Conservation (phyloP, 2,113 vertebrate genomes). For the Cephalopholis sonnerati region DNA sequence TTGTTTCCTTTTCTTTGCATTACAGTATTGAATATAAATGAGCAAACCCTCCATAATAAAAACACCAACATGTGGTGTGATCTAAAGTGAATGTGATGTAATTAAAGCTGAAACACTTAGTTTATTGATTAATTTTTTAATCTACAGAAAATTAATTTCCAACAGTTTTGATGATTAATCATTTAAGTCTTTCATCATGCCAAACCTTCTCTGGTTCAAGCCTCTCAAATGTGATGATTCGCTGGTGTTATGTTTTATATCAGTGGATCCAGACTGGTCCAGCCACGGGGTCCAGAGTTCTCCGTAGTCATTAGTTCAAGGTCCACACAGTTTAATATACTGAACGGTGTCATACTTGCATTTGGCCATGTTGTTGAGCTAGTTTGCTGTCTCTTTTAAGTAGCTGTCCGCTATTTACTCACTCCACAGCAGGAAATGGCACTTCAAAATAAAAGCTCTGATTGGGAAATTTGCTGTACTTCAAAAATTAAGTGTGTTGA, state of each 20-base stretch:
- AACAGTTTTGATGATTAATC: background rate
- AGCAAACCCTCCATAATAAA: background rate
- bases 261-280: background rate
- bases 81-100: constrained; percentile 2
- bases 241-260: background rate
- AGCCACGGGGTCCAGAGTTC: no score
- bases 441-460: no score
- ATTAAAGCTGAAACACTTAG: background rate
- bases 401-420: no score
- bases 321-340: no score
- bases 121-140: background rate
- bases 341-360: no score
- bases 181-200: background rate
- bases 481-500: no score
- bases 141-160: background rate
- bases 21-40: background rate
- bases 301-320: no score
- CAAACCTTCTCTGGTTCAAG: background rate
- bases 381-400: no score
- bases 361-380: no score
- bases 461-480: no score
- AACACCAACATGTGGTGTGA: background rate
- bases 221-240: background rate
- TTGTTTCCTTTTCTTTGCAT: no score
- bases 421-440: no score